phyloP scores from a whole-genome alignment of 2,113 vertebrate species.

The Falco punctatus region DNA sequence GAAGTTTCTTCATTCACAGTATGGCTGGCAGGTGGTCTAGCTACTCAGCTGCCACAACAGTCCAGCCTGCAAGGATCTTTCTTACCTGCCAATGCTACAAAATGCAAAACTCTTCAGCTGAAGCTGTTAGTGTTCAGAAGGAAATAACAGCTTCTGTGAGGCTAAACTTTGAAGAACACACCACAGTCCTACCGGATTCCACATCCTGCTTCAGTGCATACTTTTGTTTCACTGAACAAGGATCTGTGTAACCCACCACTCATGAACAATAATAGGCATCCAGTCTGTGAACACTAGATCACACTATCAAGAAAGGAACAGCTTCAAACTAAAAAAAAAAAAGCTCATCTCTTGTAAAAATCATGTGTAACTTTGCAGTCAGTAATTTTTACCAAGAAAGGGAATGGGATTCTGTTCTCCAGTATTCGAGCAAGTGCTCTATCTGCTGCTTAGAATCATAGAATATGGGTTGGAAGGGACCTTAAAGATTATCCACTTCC shows the following conservation, averaged over 20 bases:
- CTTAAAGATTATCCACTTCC: too few relatives aligned
- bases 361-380: not conserved
- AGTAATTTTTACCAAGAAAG: not conserved
- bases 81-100: not conserved
- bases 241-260: not conserved
- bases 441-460: not conserved
- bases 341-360: not conserved
- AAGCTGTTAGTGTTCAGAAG: not conserved
- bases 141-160: not conserved
- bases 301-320: not conserved
- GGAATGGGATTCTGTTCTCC: not conserved
- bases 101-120: not conserved
- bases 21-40: not conserved
- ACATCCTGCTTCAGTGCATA: not conserved
- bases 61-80: not conserved
- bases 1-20: not conserved
- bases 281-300: not conserved
- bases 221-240: not conserved
- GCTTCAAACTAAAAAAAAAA: not conserved
- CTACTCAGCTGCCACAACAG: not conserved
- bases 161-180: not conserved
- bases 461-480: too few relatives aligned
- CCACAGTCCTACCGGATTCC: not conserved
- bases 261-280: not conserved
- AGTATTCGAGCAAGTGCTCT: not conserved